Evolutionary conservation across 1,140 invertebrate genomes (phyloP).

Genomic region (Drosophila melanica): DNA sequence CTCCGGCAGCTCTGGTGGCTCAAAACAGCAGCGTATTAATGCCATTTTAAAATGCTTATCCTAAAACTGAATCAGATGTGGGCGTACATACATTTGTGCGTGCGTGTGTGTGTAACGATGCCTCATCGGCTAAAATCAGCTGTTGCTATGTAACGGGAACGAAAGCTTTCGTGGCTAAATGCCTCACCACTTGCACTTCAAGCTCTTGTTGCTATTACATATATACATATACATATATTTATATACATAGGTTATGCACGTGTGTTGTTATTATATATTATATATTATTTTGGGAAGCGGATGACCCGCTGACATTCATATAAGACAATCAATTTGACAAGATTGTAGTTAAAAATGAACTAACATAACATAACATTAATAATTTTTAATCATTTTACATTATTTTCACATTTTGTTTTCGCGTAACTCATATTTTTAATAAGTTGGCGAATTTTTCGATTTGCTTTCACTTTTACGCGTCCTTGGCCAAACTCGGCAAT

Average conservation of each 20-base stretch:
- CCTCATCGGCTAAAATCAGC: slow-evolving; percentile 54
- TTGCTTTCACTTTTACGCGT: slow-evolving; percentile 27
- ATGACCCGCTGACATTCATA: slow-evolving; percentile 34
- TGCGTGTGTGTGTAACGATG: slow-evolving; percentile 1
- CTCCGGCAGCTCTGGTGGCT: slow-evolving; percentile 88
- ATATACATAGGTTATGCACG: neutral
- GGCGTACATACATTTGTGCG: neutral
- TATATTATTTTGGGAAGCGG: slow-evolving; percentile 25
- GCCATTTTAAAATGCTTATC: slow-evolving; percentile 85
- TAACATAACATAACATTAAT: neutral
- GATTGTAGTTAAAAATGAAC: neutral
- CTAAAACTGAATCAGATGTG: slow-evolving; percentile 4
- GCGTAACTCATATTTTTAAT: slow-evolving; percentile 18
- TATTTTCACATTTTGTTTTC: neutral
- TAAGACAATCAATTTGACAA: slow-evolving; percentile 8
- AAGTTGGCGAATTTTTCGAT: slow-evolving; percentile 7
- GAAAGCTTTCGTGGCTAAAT: slow-evolving; percentile 48
- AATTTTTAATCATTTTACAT: slow-evolving; percentile 7
- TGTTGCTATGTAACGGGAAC: slow-evolving; percentile 53
- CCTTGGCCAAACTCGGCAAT: slow-evolving; percentile 7
- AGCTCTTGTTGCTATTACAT: slow-evolving; percentile 50
- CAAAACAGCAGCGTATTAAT: slow-evolving; percentile 91
- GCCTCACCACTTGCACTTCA: slow-evolving; percentile 17
- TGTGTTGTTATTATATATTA: slow-evolving; percentile 14
- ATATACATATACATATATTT: neutral